Percentiles rank a stretch among this genome's conserved stretches.
These are phyloP conservation scores for Neoitamus cyanurus DNA, from an alignment of 2,888 invertebrate species.

Conservation along the genomic window DNA sequence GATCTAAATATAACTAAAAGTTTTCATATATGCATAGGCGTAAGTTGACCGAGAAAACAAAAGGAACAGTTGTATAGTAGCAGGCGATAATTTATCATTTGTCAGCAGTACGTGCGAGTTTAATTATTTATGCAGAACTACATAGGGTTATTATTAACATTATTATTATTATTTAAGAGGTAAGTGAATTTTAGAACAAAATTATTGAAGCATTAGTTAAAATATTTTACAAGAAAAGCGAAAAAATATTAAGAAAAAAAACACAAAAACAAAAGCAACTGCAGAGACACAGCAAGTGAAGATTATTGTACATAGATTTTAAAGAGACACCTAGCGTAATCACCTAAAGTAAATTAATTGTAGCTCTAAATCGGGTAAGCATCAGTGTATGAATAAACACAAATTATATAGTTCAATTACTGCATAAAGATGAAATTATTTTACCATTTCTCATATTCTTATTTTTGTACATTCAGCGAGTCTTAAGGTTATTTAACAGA, in stretches of 20 bases:
- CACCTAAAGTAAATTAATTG: conserved; percentile 22
- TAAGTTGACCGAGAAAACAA: background rate
- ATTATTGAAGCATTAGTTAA: conserved; percentile 34
- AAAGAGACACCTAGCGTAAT: conserved; percentile 15
- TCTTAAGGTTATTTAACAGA: conserved; percentile 35
- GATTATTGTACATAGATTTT: conserved; percentile 34
- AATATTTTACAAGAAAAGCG: conserved; percentile 35
- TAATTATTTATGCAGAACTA: conserved; percentile 26
- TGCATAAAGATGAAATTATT: conserved; percentile 22
- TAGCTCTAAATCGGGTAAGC: conserved; percentile 18
- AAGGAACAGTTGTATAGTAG: conserved; percentile 14
- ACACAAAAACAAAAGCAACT: conserved; percentile 9
- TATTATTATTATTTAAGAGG: conserved; percentile 13
- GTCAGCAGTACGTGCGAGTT: conserved; percentile 15
- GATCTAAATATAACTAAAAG: conserved; percentile 18
- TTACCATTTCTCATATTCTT: conserved; percentile 42
- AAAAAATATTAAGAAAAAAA: background rate
- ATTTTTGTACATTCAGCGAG: conserved; percentile 39
- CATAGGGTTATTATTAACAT: conserved; percentile 2
- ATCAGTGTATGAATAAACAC: conserved; percentile 32
- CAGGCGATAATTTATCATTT: conserved; percentile 30
- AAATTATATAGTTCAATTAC: conserved; percentile 44
- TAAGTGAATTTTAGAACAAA: conserved; percentile 40
- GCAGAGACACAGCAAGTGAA: background rate
- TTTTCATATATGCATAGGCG: conserved; percentile 21